A percentile compares a stretch with the other conserved stretches of the same genome.
Conservation (phyloP, 2,888 invertebrate species). For the Eupithecia vulgata region DNA sequence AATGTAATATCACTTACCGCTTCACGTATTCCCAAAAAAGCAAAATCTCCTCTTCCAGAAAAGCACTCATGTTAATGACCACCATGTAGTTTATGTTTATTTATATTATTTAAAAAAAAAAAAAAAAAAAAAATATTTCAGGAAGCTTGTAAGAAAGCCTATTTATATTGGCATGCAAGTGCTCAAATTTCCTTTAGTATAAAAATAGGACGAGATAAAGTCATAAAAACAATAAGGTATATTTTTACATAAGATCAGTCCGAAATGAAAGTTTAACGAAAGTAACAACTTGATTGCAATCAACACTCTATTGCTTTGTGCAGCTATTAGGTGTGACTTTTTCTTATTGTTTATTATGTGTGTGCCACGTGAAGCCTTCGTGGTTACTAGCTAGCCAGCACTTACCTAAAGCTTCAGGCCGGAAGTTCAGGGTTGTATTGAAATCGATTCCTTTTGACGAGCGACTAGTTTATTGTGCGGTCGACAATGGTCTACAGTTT, state of each 20-base stretch:
- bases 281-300: not conserved
- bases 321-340: not conserved
- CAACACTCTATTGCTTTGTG: not conserved
- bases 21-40: conserved; percentile 80
- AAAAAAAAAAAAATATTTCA: too few relatives aligned
- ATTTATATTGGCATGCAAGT: not conserved
- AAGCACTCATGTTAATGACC: conserved; percentile 57
- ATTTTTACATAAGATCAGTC: not conserved
- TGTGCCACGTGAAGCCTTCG: conserved; percentile 40
- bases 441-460: conserved; percentile 71
- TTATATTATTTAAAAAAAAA: too few relatives aligned
- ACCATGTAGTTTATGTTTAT: too few relatives aligned
- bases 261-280: not conserved
- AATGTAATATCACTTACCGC: conserved; percentile 57
- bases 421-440: conserved; percentile 73
- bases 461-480: conserved; percentile 39
- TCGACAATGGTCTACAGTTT: conserved; percentile 4
- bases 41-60: conserved; percentile 71
- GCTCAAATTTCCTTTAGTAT: not conserved
- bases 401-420: conserved; percentile 50
- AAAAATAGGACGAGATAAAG: not conserved
- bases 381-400: conserved; percentile 58
- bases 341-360: conserved; percentile 20
- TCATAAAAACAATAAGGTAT: not conserved
- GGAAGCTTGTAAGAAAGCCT: not conserved